A percentile compares a stretch with the other conserved stretches of the same genome.
These are phyloP conservation scores for Girardia tigrina DNA, from an alignment of 2,888 invertebrate species.

Conservation along the genomic window DNA sequence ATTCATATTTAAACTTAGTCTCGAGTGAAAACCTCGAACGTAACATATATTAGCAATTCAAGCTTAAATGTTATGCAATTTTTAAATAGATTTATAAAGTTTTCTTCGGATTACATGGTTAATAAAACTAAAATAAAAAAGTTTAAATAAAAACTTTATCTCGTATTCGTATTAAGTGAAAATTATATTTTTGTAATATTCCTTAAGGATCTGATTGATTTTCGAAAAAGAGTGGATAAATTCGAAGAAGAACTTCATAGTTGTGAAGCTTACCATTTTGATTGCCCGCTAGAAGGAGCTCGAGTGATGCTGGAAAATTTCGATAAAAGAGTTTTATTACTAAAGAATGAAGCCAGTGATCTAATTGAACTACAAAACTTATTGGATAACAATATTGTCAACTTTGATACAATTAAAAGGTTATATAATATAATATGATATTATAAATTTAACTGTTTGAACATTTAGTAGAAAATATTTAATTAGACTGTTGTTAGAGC, in stretches of 20 bases:
- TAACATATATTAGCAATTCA: too few species aligned
- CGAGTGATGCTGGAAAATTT: constrained; percentile 44
- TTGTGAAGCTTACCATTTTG: constrained; percentile 45
- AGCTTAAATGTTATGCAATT: too few species aligned
- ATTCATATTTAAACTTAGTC: too few species aligned
- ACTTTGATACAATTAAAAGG: constrained; percentile 46
- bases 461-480: neutral
- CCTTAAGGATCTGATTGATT: constrained; percentile 46
- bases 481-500: too few species aligned
- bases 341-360: constrained; percentile 50
- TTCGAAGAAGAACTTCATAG: constrained; percentile 43
- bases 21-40: too few species aligned
- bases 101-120: too few species aligned
- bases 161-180: neutral
- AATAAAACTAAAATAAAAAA: too few species aligned
- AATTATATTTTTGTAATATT: constrained; percentile 12
- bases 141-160: too few species aligned
- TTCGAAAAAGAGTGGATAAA: constrained; percentile 43
- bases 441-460: neutral
- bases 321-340: constrained; percentile 42
- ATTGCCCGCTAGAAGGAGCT: constrained; percentile 43
- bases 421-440: constrained; percentile 39
- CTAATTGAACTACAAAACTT: constrained; percentile 48
- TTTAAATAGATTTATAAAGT: too few species aligned
- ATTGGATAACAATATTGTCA: constrained; percentile 46